These are phyloP conservation scores for Zingel zingel DNA, from an alignment of 2,113 vertebrate genomes.

Conservation along the genomic window DNA sequence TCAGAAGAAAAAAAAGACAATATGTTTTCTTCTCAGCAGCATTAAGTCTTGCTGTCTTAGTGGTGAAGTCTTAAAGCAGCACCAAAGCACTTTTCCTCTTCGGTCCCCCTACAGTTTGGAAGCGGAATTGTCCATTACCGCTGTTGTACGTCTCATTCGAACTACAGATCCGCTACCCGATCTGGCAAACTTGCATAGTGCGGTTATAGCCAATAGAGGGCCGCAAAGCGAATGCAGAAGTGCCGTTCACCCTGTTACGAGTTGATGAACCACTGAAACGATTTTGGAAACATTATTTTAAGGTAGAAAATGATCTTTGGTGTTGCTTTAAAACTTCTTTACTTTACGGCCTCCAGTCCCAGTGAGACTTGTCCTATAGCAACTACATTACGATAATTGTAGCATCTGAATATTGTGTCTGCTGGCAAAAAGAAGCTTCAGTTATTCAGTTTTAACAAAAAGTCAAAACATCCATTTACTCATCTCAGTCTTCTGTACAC, in stretches of 20 bases:
- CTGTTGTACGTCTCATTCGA: too few species aligned
- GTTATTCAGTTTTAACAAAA: constrained; percentile 56
- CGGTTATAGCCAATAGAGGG: too few species aligned
- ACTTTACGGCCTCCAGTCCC: constrained; percentile 7
- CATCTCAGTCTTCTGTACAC: constrained; percentile 40
- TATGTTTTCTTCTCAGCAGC: constrained; percentile 39
- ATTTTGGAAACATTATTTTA: too few species aligned
- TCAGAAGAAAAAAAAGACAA: constrained; percentile 13
- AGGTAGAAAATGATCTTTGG: too few species aligned
- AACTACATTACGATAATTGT: constrained; percentile 53
- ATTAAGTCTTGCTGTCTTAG: constrained; percentile 34
- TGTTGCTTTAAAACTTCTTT: background rate
- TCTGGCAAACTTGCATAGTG: too few species aligned
- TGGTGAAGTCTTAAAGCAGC: constrained; percentile 16
- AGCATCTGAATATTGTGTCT: constrained; percentile 47
- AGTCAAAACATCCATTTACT: constrained; percentile 56
- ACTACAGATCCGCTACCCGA: too few species aligned
- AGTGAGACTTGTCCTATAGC: background rate
- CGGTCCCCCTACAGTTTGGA: too few species aligned
- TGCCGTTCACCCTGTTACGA: too few species aligned
- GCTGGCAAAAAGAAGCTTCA: constrained; percentile 32
- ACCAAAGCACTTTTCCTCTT: too few species aligned
- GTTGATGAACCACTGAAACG: too few species aligned
- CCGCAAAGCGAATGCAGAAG: too few species aligned
- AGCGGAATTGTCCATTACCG: too few species aligned